A percentile compares a stretch with the other conserved stretches of the same genome.
Evolutionary conservation across 1,140 invertebrate species (phyloP).

Genomic region (Fopius arisanus): DNA sequence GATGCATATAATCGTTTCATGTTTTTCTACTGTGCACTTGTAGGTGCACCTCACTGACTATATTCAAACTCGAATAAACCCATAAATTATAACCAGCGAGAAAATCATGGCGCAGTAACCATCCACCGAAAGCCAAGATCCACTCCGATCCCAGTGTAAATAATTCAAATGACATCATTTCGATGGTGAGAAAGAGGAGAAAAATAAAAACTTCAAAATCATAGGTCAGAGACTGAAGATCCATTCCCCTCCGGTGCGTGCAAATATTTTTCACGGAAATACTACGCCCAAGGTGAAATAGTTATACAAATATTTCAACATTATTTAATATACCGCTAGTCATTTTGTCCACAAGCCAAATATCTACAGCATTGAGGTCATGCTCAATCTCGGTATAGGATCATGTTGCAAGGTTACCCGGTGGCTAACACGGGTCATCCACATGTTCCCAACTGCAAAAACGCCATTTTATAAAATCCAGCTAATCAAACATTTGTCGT

Average conservation of each 20-base stretch:
- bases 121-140: background rate
- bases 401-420: background rate
- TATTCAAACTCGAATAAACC: background rate
- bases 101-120: background rate
- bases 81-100: background rate
- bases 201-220: background rate
- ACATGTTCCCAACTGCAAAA: background rate
- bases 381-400: background rate
- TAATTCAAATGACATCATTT: background rate
- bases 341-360: constrained; percentile 17
- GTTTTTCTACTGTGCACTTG: background rate
- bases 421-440: background rate
- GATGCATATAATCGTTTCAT: constrained; percentile 4
- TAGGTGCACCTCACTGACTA: background rate
- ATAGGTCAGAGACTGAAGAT: background rate
- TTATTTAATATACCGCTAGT: constrained; percentile 13
- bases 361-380: constrained; percentile 16
- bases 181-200: background rate
- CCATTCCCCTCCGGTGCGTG: background rate
- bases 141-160: background rate
- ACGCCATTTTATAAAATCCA: background rate
- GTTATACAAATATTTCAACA: constrained; percentile 17
- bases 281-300: background rate
- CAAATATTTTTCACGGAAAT: constrained; percentile 8
- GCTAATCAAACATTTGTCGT: constrained; percentile 11